A percentile compares a stretch with the other conserved stretches of the same genome.
Conservation (phyloP, 2,113 vertebrate genomes). For the Stigmatopora nigra region DNA sequence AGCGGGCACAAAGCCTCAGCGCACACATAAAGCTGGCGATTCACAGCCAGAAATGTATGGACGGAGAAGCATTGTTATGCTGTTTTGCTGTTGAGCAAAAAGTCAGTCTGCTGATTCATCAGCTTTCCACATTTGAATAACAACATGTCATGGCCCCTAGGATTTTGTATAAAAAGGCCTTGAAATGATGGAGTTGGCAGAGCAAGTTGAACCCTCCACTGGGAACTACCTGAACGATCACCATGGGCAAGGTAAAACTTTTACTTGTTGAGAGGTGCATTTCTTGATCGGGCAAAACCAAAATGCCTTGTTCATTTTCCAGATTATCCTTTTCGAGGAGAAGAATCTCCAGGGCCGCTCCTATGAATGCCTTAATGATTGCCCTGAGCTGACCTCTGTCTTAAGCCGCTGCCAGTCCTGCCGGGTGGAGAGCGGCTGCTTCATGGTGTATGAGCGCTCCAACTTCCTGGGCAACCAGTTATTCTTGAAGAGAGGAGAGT, state of each 20-base stretch:
- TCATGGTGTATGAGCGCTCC: conserved; percentile 67
- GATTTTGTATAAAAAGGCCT: conserved; percentile 63
- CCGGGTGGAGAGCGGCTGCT: conserved; percentile 70
- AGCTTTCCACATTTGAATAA: conserved; percentile 70
- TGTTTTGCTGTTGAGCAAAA: conserved; percentile 65
- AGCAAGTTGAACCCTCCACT: conserved; percentile 59
- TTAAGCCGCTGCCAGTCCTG: conserved; percentile 66
- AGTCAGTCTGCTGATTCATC: conserved; percentile 69
- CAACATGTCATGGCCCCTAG: conserved; percentile 53
- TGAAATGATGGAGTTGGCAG: conserved; percentile 44
- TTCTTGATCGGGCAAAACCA: background rate
- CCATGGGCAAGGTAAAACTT: conserved; percentile 68
- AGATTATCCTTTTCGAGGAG: conserved; percentile 70
- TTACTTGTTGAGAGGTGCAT: background rate
- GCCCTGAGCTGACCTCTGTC: conserved; percentile 64
- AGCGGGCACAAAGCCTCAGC: conserved; percentile 53
- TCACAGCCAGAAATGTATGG: conserved; percentile 70
- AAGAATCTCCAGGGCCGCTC: conserved; percentile 71
- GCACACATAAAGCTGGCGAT: conserved; percentile 55
- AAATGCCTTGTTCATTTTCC: conserved; percentile 12
- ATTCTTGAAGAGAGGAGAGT: conserved; percentile 67
- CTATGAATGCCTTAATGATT: conserved; percentile 70
- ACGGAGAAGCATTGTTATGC: conserved; percentile 58
- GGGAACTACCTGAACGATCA: conserved; percentile 50
- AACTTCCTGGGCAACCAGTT: conserved; percentile 64